Evolutionary conservation across 2,113 vertebrate genomes (phyloP).

Genomic region (Labeo rohita): DNA sequence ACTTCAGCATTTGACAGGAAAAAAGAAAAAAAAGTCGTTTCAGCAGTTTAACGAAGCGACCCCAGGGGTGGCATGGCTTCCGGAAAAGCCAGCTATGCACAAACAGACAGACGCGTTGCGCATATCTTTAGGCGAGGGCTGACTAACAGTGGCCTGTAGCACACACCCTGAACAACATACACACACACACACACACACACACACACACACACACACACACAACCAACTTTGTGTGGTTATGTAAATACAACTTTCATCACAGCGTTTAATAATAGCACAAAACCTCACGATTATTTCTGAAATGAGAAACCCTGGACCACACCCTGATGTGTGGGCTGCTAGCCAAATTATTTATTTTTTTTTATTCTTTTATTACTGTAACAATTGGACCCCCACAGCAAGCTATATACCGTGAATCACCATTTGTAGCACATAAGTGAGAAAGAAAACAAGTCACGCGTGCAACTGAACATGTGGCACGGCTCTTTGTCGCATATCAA

Average conservation of each 20-base stretch:
- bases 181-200: constrained; percentile 48
- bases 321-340: constrained; percentile 46
- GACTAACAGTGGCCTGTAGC: constrained; percentile 44
- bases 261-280: constrained; percentile 57
- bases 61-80: constrained; percentile 47
- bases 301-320: constrained; percentile 24
- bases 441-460: neutral
- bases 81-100: constrained; percentile 60
- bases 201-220: neutral
- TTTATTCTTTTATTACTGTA: neutral
- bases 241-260: constrained; percentile 49
- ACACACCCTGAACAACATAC: constrained; percentile 58
- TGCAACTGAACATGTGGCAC: neutral
- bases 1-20: constrained; percentile 45
- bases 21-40: constrained; percentile 44
- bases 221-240: constrained; percentile 40
- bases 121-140: constrained; percentile 38
- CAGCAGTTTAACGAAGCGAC: constrained; percentile 58
- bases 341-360: neutral
- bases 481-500: neutral
- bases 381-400: neutral
- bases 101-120: constrained; percentile 51
- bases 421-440: neutral
- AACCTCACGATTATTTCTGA: constrained; percentile 54
- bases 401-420: neutral